Evolutionary conservation across 2,113 vertebrate genomes (phyloP).

Genomic region (Serilophus lunatus): DNA sequence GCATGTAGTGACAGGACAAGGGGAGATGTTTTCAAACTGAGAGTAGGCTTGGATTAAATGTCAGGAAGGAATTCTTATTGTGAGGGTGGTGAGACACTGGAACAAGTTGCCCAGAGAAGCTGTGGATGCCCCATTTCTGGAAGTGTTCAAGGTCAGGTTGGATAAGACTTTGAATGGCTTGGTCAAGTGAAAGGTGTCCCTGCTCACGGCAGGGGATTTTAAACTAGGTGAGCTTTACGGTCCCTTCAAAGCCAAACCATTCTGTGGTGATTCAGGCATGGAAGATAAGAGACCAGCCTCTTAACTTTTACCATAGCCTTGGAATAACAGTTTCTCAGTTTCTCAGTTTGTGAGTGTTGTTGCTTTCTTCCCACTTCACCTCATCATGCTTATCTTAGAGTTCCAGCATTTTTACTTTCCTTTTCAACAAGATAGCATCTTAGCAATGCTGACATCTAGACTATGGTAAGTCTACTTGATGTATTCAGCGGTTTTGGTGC

Average conservation of each 20-base stretch:
- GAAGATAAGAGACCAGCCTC: not conserved
- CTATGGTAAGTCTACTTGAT: not conserved
- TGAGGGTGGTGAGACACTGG: not conserved
- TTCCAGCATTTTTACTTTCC: not conserved
- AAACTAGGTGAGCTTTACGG: not conserved
- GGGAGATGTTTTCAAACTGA: not conserved
- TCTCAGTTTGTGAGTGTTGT: not conserved
- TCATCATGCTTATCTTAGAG: not conserved
- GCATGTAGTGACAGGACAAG: not conserved
- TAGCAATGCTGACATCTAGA: not conserved
- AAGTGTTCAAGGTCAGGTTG: not conserved
- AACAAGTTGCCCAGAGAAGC: not conserved
- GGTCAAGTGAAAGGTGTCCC: not conserved
- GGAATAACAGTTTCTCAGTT: not conserved
- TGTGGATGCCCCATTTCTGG: not conserved
- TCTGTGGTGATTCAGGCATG: not conserved
- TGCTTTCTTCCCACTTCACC: not conserved
- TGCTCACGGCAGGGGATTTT: not conserved
- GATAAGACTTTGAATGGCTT: not conserved
- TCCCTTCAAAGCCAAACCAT: not conserved
- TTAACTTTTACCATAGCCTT: not conserved
- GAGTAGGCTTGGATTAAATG: not conserved
- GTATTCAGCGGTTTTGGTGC: not conserved
- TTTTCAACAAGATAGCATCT: not conserved
- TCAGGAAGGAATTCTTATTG: not conserved